Evolutionary conservation across 2,113 vertebrate genomes (phyloP), one percentile per base, ranked within the genome.

Genomic region (Coreoperca whiteheadi): DNA sequence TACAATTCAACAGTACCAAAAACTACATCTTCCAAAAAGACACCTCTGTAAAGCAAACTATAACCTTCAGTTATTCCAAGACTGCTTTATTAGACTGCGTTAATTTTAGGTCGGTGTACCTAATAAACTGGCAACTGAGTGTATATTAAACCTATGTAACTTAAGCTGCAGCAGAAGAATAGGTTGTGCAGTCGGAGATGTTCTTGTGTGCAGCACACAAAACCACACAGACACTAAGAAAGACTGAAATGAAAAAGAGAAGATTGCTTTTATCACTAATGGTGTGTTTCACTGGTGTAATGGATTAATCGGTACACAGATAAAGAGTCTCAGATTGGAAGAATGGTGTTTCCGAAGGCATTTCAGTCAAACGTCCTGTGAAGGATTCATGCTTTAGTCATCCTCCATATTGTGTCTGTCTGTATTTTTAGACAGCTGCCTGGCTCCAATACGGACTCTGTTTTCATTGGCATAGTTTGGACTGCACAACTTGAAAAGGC

Each of bases 391-490:
- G 88, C 68, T 82, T 84, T 63, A 89, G 87, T 92, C 92, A 88
- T 88, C 89, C 81, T 90, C 90, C 90, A 93, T 93, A 92, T 94
- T 93, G 92, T 94, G 92, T 91, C 83, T 23, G 89, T 70, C 87
- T 89, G 82, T 94, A 93, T 93, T 95, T 93, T 92, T 91, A 93
- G 91, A 93, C 91, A 92, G 91, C 90, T 89, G 92, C 87, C 87
- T 85, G 92, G 91, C 93, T 95, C 92, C 89, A 83, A 73, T 69
- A 81, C 16, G 48, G 87, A 92, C 90, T 92, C 86, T 94, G 92
- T 93, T 94, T 94, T 94, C 93, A 93, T 92, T 94, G 92, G 93
- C 91, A 92, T 93, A 91, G 90, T 91, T 94, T 85, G 79, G 89
- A 92, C 88, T 88, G 86, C 85, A 80, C 91, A 85, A 93, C 91